Base-by-base conservation (phyloP, 2,888 invertebrate genomes). In the Proisotoma minuta region DNA sequence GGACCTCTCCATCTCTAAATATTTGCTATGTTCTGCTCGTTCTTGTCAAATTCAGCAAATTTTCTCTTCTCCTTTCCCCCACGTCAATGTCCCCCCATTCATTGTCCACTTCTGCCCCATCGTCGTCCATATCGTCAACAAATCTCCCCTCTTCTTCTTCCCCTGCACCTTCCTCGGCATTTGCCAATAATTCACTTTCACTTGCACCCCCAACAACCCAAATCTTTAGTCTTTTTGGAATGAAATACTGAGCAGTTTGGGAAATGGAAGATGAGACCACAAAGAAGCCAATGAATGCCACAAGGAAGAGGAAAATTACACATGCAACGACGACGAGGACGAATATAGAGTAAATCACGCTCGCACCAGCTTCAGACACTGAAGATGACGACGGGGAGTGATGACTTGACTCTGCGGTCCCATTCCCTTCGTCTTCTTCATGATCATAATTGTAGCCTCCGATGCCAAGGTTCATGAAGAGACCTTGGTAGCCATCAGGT, bases 261-360 rank as follows among this genome's bases (percentile, higher is more conserved):
- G 60, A 60, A 39, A 66, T 66, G 18, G 66, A 66, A 40, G 60
- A 63, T 22, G 66, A 63, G 22, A 66, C 60, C 27, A 66, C 66
- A 43, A 62, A 66, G 51, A 66, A 66, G 28, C 66, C 66, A 27
- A 66, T 62, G 4, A 66, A 51, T 8, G 62, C 60, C 23, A 65
- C 65, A 3, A 65, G 23, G 34, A 65, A 65, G 3, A 66, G 49
- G 39, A 66, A 66, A 43, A 66, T 63, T 22, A 66, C 62, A 27
- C 60, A 66, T 23, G 60, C 60, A 23, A 66, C 60, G 12, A 66
- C 58, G 23, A 66, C 29, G 47, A 66, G 57, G 47, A 66, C 66
- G 48, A 66, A 66, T 15, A 66, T 29, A 29, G 59, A 58, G 60
- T 66, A 66, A 8, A 63, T 24, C 27, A 49, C 49, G 26, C 2